These are phyloP conservation scores for Osmerus mordax DNA, from an alignment of 2,113 vertebrate genomes.

Conservation along the genomic window DNA sequence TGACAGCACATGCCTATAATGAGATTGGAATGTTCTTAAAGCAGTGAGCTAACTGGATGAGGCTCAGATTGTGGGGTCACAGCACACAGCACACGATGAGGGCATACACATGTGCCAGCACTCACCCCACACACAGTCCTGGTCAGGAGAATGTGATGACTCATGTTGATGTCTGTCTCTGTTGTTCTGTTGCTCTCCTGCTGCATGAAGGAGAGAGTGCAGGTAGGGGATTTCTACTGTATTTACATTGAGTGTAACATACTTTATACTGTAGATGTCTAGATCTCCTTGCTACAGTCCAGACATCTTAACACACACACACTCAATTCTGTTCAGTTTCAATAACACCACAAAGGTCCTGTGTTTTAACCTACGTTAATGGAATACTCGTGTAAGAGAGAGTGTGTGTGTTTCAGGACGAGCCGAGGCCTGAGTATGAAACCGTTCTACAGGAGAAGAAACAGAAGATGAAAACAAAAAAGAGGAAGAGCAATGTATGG, in stretches of 20 bases:
- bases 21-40: slow-evolving; percentile 47
- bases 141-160: neutral
- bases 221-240: slow-evolving; percentile 44
- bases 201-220: slow-evolving; percentile 59
- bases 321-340: no score
- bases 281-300: no score
- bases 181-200: slow-evolving; percentile 3
- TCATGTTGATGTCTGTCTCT: neutral
- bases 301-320: no score
- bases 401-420: slow-evolving; percentile 49
- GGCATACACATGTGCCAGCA: slow-evolving; percentile 15
- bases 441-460: slow-evolving; percentile 63
- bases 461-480: slow-evolving; percentile 43
- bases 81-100: neutral
- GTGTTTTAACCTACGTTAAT: neutral
- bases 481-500: slow-evolving; percentile 50
- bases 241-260: neutral
- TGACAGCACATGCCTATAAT: slow-evolving; percentile 36
- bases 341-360: no score
- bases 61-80: slow-evolving; percentile 15
- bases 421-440: slow-evolving; percentile 65
- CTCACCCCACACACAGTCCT: neutral
- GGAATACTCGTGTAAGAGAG: neutral
- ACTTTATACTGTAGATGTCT: no score
- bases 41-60: slow-evolving; percentile 19